Evolutionary conservation across 1,140 invertebrate species (phyloP).

Genomic region (Bombus pyrosoma): DNA sequence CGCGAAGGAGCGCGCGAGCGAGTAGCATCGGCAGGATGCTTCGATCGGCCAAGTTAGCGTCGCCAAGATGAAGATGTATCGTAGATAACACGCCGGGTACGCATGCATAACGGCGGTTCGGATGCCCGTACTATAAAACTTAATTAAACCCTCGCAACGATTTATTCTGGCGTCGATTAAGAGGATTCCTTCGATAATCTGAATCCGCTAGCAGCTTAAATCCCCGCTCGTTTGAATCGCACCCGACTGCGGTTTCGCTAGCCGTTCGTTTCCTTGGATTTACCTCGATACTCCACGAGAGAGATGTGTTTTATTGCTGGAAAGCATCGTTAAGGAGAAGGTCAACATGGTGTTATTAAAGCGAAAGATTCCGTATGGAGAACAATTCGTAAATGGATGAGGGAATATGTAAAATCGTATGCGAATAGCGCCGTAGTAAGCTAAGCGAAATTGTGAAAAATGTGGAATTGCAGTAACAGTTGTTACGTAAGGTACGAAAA

Average conservation of each 20-base stretch:
- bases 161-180: slow-evolving; percentile 63
- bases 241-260: slow-evolving; percentile 17
- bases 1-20: not conserved
- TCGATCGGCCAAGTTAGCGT: slow-evolving; percentile 35
- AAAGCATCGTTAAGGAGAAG: not conserved
- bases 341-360: not conserved
- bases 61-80: slow-evolving; percentile 66
- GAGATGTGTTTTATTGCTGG: slow-evolving; percentile 19
- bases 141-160: slow-evolving; percentile 64
- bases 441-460: not conserved
- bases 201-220: slow-evolving; percentile 50
- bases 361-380: not conserved
- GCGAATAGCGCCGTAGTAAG: not conserved
- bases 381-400: not conserved
- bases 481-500: too few species aligned
- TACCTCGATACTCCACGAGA: not conserved
- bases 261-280: slow-evolving; percentile 6
- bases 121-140: slow-evolving; percentile 59
- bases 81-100: slow-evolving; percentile 60
- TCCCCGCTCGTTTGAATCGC: slow-evolving; percentile 32
- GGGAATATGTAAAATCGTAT: too few species aligned
- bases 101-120: slow-evolving; percentile 54
- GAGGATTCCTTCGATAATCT: slow-evolving; percentile 54
- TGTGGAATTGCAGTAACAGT: not conserved
- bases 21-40: slow-evolving; percentile 16